Percentiles rank a stretch among this genome's conserved stretches.
Evolutionary conservation across 2,113 vertebrate species (phyloP).

Genomic region (Theristicus caerulescens): DNA sequence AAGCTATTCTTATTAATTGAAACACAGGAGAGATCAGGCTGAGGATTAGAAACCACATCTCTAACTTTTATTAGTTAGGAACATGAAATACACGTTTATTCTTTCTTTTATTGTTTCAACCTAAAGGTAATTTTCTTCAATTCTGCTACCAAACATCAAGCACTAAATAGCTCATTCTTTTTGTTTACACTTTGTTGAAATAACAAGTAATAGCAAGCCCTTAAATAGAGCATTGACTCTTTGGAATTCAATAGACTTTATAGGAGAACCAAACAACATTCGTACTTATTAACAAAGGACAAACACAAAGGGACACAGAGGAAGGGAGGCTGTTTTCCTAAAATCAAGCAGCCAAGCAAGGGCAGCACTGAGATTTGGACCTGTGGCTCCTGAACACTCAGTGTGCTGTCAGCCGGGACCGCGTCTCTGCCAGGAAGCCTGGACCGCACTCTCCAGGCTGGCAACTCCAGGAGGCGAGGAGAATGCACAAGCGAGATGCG

Average conservation of each 20-base stretch:
- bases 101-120: background rate
- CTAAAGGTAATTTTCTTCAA: slow-evolving; percentile 15
- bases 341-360: background rate
- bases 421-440: background rate
- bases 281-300: background rate
- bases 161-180: slow-evolving; percentile 10
- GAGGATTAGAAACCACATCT: background rate
- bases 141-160: background rate
- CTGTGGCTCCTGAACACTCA: background rate
- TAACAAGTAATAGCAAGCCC: background rate
- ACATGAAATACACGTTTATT: background rate
- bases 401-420: background rate
- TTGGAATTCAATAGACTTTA: background rate
- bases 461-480: background rate
- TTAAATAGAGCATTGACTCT: background rate
- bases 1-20: background rate
- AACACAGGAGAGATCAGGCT: slow-evolving; percentile 3
- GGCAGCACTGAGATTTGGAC: background rate
- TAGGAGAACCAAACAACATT: background rate
- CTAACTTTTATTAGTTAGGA: slow-evolving; percentile 10
- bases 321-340: background rate
- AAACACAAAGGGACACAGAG: background rate
- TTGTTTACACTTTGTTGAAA: slow-evolving; percentile 2
- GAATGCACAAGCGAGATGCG: background rate
- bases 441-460: fast-evolving